Evolutionary conservation across 2,113 vertebrate genomes (phyloP).

Genomic region (Periophthalmus modestus): DNA sequence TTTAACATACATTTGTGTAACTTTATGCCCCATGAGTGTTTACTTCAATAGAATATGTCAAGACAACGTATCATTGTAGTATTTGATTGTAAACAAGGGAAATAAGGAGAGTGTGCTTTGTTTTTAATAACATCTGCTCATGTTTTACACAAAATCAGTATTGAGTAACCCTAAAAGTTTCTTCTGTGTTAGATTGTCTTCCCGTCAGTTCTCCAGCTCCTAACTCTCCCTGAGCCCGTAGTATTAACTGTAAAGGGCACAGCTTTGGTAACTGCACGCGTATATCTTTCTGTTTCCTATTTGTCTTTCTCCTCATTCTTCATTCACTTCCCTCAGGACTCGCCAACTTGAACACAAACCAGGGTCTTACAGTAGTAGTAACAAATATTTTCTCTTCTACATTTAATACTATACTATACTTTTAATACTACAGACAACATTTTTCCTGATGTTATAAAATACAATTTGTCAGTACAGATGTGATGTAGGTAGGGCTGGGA

Average conservation of each 20-base stretch:
- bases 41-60: not conserved
- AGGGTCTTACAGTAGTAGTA: not conserved
- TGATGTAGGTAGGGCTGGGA: no score
- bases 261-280: conserved; percentile 47
- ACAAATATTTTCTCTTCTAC: not conserved
- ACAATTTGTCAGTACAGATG: no score
- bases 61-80: not conserved
- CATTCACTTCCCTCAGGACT: conserved; percentile 3
- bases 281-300: conserved; percentile 29
- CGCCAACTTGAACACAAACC: not conserved
- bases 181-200: not conserved
- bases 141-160: not conserved
- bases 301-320: conserved; percentile 14
- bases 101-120: not conserved
- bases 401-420: not conserved
- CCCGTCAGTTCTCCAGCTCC: conserved; percentile 24
- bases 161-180: not conserved
- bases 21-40: not conserved
- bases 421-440: not conserved
- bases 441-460: not conserved
- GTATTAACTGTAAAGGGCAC: conserved; percentile 41
- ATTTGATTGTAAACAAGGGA: not conserved
- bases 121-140: not conserved
- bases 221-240: conserved; percentile 42
- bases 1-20: conserved; percentile 3